These are phyloP conservation scores for Saturnia pavonia DNA, from an alignment of 2,888 invertebrate genomes.

Conservation along the genomic window DNA sequence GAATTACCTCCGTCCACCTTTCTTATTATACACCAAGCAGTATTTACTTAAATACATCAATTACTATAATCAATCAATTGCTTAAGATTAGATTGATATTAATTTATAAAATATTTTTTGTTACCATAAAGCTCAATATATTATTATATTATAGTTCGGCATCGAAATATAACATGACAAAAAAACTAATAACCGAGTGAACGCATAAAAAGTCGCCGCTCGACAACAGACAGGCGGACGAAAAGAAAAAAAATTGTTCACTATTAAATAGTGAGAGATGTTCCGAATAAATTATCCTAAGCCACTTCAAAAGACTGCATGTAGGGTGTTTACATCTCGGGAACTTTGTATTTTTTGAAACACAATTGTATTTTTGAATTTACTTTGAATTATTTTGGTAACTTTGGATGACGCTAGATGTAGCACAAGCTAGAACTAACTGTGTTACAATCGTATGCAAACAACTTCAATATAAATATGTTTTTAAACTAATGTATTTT, in stretches of 20 bases:
- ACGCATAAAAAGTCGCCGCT: constrained; percentile 35
- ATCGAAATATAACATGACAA: constrained; percentile 28
- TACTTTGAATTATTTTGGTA: not conserved
- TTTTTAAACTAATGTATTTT: no score
- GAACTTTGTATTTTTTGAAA: not conserved
- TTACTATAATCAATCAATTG: not conserved
- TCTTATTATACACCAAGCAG: not conserved
- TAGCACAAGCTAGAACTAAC: no score
- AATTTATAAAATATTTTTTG: not conserved
- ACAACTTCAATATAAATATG: no score
- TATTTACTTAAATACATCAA: not conserved
- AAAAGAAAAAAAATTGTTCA: constrained; percentile 48
- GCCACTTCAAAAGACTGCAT: constrained; percentile 46
- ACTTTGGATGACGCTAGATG: not conserved
- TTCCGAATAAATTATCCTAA: constrained; percentile 64
- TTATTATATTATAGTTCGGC: not conserved
- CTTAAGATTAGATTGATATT: not conserved
- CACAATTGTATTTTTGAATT: not conserved
- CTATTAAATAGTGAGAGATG: constrained; percentile 66
- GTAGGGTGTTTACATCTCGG: not conserved
- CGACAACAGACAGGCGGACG: constrained; percentile 32
- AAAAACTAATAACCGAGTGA: constrained; percentile 35
- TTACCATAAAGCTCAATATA: not conserved
- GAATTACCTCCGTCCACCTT: not conserved
- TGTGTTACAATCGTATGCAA: no score